These are phyloP conservation scores for Piprites chloris DNA, from an alignment of 2,113 vertebrate genomes.

Conservation along the genomic window DNA sequence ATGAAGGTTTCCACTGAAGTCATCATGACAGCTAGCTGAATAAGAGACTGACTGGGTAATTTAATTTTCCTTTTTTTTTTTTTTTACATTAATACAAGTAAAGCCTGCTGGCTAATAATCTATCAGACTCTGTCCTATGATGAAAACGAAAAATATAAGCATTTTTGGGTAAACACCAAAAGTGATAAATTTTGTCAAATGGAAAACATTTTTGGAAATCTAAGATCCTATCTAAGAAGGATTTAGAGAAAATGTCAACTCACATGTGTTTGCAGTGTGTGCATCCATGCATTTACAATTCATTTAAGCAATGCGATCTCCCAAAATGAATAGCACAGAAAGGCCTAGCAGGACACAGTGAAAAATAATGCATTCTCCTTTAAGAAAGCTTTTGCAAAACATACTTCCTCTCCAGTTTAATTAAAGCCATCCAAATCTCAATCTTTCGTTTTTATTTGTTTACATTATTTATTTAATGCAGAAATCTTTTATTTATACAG, in stretches of 20 bases:
- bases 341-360: neutral
- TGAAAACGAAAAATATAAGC: neutral
- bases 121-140: neutral
- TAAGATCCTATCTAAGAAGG: neutral
- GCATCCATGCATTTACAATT: neutral
- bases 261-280: neutral
- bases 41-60: neutral
- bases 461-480: conserved; percentile 60
- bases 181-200: neutral
- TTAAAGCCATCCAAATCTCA: neutral
- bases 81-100: neutral
- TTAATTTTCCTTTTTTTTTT: neutral
- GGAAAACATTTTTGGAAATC: neutral
- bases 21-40: neutral
- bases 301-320: neutral
- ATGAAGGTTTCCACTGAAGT: neutral
- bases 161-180: neutral
- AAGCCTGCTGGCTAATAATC: neutral
- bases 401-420: neutral
- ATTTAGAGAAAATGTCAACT: neutral
- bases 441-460: conserved; percentile 13
- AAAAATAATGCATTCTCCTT: neutral
- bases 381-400: neutral
- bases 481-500: conserved; percentile 62
- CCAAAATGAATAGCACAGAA: neutral